phyloP scores from a whole-genome alignment of 2,113 vertebrate genomes.

The Oplegnathus fasciatus region DNA sequence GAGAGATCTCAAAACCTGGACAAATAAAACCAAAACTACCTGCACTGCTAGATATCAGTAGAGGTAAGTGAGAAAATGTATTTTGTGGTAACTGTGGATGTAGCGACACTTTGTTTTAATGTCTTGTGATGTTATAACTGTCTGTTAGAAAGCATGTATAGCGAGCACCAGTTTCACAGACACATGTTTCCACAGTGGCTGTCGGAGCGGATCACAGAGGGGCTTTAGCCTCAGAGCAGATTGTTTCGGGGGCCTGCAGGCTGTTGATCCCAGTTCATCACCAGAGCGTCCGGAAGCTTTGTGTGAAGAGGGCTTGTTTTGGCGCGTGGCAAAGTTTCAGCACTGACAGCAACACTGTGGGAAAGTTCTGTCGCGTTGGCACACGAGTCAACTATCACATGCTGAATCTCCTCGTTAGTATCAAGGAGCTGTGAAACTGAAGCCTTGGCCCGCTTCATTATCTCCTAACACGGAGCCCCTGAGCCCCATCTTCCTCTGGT shows the following conservation, averaged over 20 bases:
- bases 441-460: slow-evolving; percentile 63
- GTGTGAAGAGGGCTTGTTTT: background rate
- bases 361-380: background rate
- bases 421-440: slow-evolving; percentile 46
- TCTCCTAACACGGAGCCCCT: slow-evolving; percentile 42
- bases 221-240: background rate
- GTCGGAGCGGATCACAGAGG: background rate
- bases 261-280: background rate
- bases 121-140: background rate
- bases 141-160: background rate
- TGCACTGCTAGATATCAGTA: too few relatives aligned
- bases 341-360: background rate
- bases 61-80: background rate
- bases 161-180: background rate
- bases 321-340: slow-evolving; percentile 11
- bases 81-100: background rate
- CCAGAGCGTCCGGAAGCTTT: background rate
- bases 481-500: slow-evolving; percentile 45
- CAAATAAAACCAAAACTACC: background rate
- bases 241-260: background rate
- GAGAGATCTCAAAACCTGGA: background rate
- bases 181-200: background rate
- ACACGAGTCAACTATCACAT: slow-evolving; percentile 44
- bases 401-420: slow-evolving; percentile 59
- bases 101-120: background rate